Conservation (phyloP, 2,797 vertebrate genomes). For the Adelosebastes latens region DNA sequence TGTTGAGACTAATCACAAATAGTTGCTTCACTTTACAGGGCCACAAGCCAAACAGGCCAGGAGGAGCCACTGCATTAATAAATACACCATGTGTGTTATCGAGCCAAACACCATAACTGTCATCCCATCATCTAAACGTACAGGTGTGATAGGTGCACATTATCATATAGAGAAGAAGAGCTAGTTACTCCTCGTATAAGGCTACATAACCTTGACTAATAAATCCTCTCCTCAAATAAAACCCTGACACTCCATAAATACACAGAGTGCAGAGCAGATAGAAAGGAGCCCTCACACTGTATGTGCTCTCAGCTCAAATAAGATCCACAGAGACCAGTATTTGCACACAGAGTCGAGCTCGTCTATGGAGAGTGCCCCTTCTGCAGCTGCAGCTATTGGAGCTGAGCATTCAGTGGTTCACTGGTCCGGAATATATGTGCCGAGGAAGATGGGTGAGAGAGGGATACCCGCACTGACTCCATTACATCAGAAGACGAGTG, state of each 20-base stretch:
- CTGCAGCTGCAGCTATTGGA: conserved; percentile 55
- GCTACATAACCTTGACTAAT: conserved; percentile 24
- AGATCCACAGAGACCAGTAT: conserved; percentile 18
- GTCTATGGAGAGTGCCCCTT: conserved; percentile 34
- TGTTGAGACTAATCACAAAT: too few species aligned
- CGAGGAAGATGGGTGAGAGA: conserved; percentile 46
- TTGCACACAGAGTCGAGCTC: conserved; percentile 16
- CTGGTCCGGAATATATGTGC: conserved; percentile 65
- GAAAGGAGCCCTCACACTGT: background rate
- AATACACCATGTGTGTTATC: too few species aligned
- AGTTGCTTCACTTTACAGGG: too few species aligned
- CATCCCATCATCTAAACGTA: background rate
- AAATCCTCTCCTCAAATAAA: conserved; percentile 49
- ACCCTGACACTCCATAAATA: conserved; percentile 22
- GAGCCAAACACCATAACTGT: background rate
- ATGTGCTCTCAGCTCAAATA: conserved; percentile 18
- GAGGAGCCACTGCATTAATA: too few species aligned
- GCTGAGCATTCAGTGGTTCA: conserved; percentile 61
- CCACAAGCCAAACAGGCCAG: too few species aligned
- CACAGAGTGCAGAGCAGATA: conserved; percentile 13
- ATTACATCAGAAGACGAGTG: conserved; percentile 45
- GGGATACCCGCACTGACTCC: conserved; percentile 48
- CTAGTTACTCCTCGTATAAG: conserved; percentile 5
- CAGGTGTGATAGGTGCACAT: background rate
- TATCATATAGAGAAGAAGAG: conserved; percentile 1